Percentiles rank a stretch among this genome's conserved stretches.
These are phyloP conservation scores for Microctenopoma lineatum DNA, from an alignment of 2,797 vertebrate species.

Conservation along the genomic window DNA sequence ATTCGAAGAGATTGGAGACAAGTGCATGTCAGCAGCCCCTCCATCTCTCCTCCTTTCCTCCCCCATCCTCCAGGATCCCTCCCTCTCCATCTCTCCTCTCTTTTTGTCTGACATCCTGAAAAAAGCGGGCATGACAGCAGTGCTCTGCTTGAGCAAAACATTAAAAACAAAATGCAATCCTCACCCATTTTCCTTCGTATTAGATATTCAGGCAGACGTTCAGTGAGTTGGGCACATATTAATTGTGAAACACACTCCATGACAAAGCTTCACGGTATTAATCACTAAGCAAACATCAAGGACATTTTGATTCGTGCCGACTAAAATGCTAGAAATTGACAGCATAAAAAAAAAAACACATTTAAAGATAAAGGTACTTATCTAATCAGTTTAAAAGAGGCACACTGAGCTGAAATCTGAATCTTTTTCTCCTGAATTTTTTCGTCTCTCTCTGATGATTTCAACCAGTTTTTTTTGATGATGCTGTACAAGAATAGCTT, in stretches of 20 bases:
- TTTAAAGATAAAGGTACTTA: slow-evolving; percentile 67
- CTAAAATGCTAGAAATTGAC: slow-evolving; percentile 70
- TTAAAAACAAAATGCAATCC: slow-evolving; percentile 84
- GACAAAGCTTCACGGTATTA: slow-evolving; percentile 72
- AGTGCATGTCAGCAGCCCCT: slow-evolving; percentile 92
- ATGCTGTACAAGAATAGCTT: slow-evolving; percentile 49
- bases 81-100: slow-evolving; percentile 79
- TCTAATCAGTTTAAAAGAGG: slow-evolving; percentile 61
- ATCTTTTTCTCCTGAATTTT: slow-evolving; percentile 42
- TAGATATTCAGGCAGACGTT: slow-evolving; percentile 73
- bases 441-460: slow-evolving; percentile 42
- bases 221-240: slow-evolving; percentile 68
- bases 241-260: slow-evolving; percentile 74
- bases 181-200: slow-evolving; percentile 75
- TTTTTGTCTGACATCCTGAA: slow-evolving; percentile 86
- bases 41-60: slow-evolving; percentile 75
- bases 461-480: slow-evolving; percentile 11
- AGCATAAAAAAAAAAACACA: slow-evolving; percentile 68
- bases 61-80: slow-evolving; percentile 79
- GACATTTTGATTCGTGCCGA: slow-evolving; percentile 70
- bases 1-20: slow-evolving; percentile 99
- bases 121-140: slow-evolving; percentile 84
- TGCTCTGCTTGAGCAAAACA: slow-evolving; percentile 85
- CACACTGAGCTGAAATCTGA: slow-evolving; percentile 44
- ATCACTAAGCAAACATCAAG: slow-evolving; percentile 75